Conservation (phyloP, 2,888 invertebrate genomes). For the Ceramica pisi region DNA sequence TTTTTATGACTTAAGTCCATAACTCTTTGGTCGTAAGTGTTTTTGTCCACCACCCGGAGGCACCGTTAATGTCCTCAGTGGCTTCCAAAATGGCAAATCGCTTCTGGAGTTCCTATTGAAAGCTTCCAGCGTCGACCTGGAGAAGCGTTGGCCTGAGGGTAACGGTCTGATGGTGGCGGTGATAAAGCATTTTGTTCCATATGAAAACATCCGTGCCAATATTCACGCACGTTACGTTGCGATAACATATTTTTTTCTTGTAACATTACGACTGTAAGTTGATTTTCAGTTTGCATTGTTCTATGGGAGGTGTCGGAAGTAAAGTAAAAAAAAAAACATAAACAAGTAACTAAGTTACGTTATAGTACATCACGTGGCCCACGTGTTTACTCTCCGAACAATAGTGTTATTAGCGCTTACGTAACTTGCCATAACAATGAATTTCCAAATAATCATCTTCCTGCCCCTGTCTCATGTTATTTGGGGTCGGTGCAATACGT, state of each 20-base stretch:
- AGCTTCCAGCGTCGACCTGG: too few species aligned
- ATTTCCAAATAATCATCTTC: neutral
- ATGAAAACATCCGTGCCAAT: neutral
- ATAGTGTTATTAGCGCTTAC: neutral
- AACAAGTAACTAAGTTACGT: neutral
- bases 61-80: too few species aligned
- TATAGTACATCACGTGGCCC: neutral
- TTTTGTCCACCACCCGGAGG: too few species aligned
- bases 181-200: neutral
- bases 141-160: too few species aligned
- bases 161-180: too few species aligned
- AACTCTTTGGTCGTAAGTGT: too few species aligned
- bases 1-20: too few species aligned
- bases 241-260: neutral
- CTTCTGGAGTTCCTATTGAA: too few species aligned
- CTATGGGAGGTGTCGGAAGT: neutral
- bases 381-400: neutral
- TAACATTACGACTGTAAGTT: neutral
- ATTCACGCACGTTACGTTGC: neutral
- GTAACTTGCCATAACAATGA: neutral
- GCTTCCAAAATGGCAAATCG: too few species aligned
- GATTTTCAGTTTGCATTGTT: constrained; percentile 1
- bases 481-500: neutral
- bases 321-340: neutral
- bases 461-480: neutral